Percentiles rank a stretch among this genome's conserved stretches.
These are phyloP conservation scores for Phenacoccus solenopsis DNA, from an alignment of 1,140 invertebrate species.

Conservation along the genomic window DNA sequence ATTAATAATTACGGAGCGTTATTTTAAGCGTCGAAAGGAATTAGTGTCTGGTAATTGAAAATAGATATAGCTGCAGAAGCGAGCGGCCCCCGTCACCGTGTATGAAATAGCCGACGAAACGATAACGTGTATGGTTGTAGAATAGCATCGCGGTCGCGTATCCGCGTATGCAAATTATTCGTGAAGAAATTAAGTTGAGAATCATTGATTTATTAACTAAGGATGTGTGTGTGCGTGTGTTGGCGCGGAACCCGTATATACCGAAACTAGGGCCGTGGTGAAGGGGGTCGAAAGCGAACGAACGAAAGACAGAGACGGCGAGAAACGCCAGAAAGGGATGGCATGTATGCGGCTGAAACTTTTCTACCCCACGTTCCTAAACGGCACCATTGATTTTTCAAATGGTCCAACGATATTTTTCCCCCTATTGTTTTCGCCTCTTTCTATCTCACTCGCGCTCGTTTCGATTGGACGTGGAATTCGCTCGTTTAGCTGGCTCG, in stretches of 20 bases:
- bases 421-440: constrained; percentile 9
- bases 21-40: too few species aligned
- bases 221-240: not conserved
- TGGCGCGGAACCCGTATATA: not conserved
- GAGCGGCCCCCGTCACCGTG: too few species aligned
- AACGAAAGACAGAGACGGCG: not conserved
- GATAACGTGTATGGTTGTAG: too few species aligned
- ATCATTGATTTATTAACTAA: constrained; percentile 13
- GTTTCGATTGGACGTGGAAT: not conserved
- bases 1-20: too few species aligned
- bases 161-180: not conserved
- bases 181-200: constrained; percentile 4
- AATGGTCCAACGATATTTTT: constrained; percentile 14
- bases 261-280: not conserved
- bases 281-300: not conserved
- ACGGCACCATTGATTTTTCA: constrained; percentile 17
- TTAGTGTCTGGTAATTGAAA: too few species aligned
- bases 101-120: too few species aligned
- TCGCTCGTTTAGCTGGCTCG: not conserved
- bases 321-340: not conserved
- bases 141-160: too few species aligned
- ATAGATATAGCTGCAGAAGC: too few species aligned
- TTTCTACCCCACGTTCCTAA: constrained; percentile 2
- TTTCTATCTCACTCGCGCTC: not conserved
- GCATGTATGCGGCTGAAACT: constrained; percentile 11